Evolutionary conservation across 2,888 invertebrate genomes (phyloP).

Genomic region (Eustalomyia histrio): DNA sequence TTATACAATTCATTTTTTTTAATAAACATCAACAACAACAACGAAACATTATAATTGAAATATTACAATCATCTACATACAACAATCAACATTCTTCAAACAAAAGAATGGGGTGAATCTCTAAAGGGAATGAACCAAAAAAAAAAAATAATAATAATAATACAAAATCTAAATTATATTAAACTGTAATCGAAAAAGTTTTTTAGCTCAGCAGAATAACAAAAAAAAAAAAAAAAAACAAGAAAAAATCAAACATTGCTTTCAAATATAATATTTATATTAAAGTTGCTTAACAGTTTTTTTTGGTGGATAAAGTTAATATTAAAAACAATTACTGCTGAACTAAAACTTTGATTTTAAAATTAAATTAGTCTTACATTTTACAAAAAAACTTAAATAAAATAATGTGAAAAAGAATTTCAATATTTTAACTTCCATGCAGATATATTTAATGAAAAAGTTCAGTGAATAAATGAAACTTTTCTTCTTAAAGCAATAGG

Average conservation of each 20-base stretch:
- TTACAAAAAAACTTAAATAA: background rate
- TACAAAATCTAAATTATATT: slow-evolving; percentile 60
- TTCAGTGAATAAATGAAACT: too few relatives aligned
- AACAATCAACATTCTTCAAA: slow-evolving; percentile 28
- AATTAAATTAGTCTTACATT: background rate
- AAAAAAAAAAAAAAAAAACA: slow-evolving; percentile 45
- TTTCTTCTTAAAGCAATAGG: too few relatives aligned
- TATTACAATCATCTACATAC: slow-evolving; percentile 56
- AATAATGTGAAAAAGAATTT: too few relatives aligned
- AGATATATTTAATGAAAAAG: too few relatives aligned
- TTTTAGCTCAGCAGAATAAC: slow-evolving; percentile 41
- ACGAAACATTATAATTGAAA: slow-evolving; percentile 58
- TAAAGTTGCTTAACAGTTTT: slow-evolving; percentile 29
- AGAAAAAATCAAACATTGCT: slow-evolving; percentile 42
- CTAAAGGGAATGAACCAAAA: slow-evolving; percentile 40
- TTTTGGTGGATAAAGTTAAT: background rate
- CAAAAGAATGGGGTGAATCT: slow-evolving; percentile 51
- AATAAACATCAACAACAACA: slow-evolving; percentile 42
- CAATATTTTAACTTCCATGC: too few relatives aligned
- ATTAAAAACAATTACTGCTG: background rate
- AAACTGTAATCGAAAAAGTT: slow-evolving; percentile 66
- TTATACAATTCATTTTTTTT: slow-evolving; percentile 28
- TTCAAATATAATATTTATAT: slow-evolving; percentile 53
- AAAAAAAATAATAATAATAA: slow-evolving; percentile 4
- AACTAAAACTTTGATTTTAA: background rate